These are phyloP conservation scores for Acrossocheilus wenchowensis DNA, from an alignment of 2,797 vertebrate genomes.

Conservation along the genomic window DNA sequence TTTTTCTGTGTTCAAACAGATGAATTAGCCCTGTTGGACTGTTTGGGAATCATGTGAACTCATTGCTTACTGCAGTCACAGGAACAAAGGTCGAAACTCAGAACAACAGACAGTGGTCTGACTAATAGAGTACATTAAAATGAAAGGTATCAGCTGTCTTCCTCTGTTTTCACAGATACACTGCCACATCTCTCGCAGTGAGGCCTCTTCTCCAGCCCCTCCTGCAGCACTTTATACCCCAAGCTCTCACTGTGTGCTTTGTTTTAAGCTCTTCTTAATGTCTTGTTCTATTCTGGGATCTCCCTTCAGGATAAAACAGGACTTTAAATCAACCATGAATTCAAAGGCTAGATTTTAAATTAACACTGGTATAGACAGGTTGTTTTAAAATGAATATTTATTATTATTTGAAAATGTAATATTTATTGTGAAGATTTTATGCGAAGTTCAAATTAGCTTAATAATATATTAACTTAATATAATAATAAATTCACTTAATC, in stretches of 20 bases:
- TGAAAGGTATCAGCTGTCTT: slow-evolving; percentile 9
- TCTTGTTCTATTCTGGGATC: slow-evolving; percentile 39
- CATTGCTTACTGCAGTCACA: background rate
- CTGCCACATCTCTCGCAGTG: background rate
- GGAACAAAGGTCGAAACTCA: background rate
- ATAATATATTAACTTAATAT: background rate
- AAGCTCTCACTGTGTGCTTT: slow-evolving; percentile 23
- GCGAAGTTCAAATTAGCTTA: background rate
- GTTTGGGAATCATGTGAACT: slow-evolving; percentile 3
- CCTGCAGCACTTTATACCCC: slow-evolving; percentile 24
- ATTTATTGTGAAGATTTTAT: background rate
- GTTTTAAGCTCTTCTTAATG: slow-evolving; percentile 23
- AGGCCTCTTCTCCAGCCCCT: background rate
- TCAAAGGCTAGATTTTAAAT: background rate
- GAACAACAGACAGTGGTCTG: background rate
- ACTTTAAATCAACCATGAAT: background rate
- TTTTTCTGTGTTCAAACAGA: background rate
- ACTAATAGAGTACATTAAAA: background rate
- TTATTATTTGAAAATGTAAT: background rate
- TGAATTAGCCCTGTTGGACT: slow-evolving; percentile 8
- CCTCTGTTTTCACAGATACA: slow-evolving; percentile 1
- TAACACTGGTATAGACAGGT: background rate
- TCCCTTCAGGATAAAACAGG: slow-evolving; percentile 18
- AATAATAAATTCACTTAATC: no score
- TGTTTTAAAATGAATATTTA: background rate